A percentile compares a stretch with the other conserved stretches of the same genome.
These are phyloP conservation scores for Lamellibrachia luymesi DNA, from an alignment of 1,140 invertebrate species.

Conservation along the genomic window DNA sequence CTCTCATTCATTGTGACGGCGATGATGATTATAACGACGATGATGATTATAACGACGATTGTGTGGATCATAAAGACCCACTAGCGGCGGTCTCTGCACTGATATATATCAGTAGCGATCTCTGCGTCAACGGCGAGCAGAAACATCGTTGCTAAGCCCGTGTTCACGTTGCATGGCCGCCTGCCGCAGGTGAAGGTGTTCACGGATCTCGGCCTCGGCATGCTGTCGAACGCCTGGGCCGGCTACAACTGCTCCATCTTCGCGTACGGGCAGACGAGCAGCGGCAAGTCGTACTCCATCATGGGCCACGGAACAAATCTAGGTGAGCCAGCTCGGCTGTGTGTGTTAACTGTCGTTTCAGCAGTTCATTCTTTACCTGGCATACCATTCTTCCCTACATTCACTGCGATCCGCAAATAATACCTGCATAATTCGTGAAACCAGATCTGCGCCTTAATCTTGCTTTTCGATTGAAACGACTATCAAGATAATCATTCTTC, in stretches of 20 bases:
- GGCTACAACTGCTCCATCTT: slow-evolving; percentile 67
- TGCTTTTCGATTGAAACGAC: not conserved
- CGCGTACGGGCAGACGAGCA: slow-evolving; percentile 68
- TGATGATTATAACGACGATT: no score
- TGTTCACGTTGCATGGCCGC: not conserved
- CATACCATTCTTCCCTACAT: not conserved
- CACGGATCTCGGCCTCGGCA: slow-evolving; percentile 62
- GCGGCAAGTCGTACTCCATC: slow-evolving; percentile 68
- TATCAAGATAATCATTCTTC: not conserved
- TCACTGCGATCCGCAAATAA: not conserved
- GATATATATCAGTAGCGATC: no score
- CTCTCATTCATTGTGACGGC: no score
- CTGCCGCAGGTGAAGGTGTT: slow-evolving; percentile 54
- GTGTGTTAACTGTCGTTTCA: not conserved
- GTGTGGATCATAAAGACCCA: no score
- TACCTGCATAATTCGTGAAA: not conserved
- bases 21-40: no score
- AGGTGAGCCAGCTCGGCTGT: slow-evolving; percentile 30
- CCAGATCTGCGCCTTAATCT: not conserved
- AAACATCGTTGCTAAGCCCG: not conserved
- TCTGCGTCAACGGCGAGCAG: not conserved
- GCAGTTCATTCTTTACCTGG: not conserved
- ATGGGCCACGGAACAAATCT: slow-evolving; percentile 70
- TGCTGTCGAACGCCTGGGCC: slow-evolving; percentile 65
- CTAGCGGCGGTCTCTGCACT: no score